Evolutionary conservation across 2,797 vertebrate species (phyloP).

Genomic region (Onychomys leucogaster): DNA sequence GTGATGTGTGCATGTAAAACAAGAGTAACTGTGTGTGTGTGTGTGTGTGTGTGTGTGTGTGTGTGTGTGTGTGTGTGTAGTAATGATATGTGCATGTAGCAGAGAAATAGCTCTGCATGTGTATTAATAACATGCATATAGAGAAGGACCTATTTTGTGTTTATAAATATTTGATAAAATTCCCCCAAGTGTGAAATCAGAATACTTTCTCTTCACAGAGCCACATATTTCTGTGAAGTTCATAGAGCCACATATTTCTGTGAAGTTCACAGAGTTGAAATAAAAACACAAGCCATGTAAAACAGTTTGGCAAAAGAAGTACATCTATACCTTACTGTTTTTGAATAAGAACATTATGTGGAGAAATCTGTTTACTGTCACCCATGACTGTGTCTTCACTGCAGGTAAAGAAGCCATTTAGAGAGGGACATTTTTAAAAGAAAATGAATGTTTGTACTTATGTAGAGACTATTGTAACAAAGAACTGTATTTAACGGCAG

Average conservation of each 20-base stretch:
- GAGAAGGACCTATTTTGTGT: slow-evolving; percentile 58
- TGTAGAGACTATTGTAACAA: slow-evolving; percentile 24
- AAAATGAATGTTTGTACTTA: slow-evolving; percentile 68
- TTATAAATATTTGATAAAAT: slow-evolving; percentile 80
- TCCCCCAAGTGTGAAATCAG: slow-evolving; percentile 72
- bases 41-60: slow-evolving; percentile 37
- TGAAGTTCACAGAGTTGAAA: slow-evolving; percentile 41
- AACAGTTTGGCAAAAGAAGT: slow-evolving; percentile 61
- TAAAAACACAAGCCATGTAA: slow-evolving; percentile 57
- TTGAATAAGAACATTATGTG: slow-evolving; percentile 50
- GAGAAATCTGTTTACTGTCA: slow-evolving; percentile 23
- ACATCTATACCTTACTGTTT: slow-evolving; percentile 21
- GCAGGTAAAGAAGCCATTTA: slow-evolving; percentile 49
- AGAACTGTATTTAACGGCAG: slow-evolving; percentile 65
- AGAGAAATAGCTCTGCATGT: not conserved
- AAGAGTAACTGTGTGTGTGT: slow-evolving; percentile 9
- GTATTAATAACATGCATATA: slow-evolving; percentile 30
- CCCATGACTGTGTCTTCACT: not conserved
- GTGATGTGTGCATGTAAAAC: not conserved
- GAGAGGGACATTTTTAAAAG: slow-evolving; percentile 51
- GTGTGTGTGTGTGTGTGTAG: not conserved
- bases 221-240: slow-evolving; percentile 58
- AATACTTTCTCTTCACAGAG: slow-evolving; percentile 57
- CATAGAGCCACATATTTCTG: slow-evolving; percentile 47
- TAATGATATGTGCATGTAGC: slow-evolving; percentile 30